Evolutionary conservation across 2,797 vertebrate species (phyloP), one percentile per base, ranked within the genome.

Genomic region (Darevskia nairensis): DNA sequence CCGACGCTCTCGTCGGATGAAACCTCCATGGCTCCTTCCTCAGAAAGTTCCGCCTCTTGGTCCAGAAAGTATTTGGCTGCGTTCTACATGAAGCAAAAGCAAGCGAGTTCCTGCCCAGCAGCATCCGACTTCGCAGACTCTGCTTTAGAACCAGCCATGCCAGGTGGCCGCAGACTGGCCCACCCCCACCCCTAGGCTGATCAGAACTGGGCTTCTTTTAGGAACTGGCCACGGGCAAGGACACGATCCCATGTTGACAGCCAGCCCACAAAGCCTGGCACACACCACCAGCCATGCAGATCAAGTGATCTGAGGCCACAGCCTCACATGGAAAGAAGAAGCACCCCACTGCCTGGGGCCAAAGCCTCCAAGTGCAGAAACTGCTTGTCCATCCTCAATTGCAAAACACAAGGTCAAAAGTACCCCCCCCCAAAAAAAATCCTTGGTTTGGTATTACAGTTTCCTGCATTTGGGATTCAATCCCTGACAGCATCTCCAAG

Each of bases 1-100:
- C 93, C 95, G 0, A 97, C 97, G 1, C 93, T 97, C 95, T 99
- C 99, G 72, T 99, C 99, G 2, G 98, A 97, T 0, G 99, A 99
- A 76, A 98, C 87, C 0, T 44, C 93, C 0, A 86, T 93, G 0
- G 89, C 96, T 78, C 77, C 97, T 13, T 97, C 97, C 23, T 96
- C 92, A 55, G 97, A 99, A 90, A 99, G 94, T 92, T 97, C 97
- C 0, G 98, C 99, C 94, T 99, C 98, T 15, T 98, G 97, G 0
- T 98, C 97, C 92, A 99, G 96, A 95, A 99, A 99, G 83, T 97
- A 94, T 15, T 96, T 94, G 0, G 88, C 98, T 66, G 92, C 86
- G 13, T 29, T 29, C 97, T 97, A 77, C 17, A 35, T 78, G 21
- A 80, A 81, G 80, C 71, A 71, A 39, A 90, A 84, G 80, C 46